phyloP scores from a whole-genome alignment of 2,797 vertebrate genomes.

The Kryptolebias ocellatus region DNA sequence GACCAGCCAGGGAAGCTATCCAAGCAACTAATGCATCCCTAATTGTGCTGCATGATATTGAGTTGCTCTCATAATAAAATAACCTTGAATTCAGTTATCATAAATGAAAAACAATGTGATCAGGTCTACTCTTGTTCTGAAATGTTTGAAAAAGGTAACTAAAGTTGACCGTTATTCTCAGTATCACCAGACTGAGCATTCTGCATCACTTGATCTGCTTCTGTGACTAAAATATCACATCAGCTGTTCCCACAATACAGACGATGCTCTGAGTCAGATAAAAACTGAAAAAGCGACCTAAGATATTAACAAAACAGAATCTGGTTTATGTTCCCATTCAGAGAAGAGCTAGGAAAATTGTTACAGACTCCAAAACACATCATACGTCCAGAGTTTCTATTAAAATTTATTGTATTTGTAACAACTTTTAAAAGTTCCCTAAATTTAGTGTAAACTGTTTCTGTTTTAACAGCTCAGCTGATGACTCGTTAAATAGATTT shows the following conservation, averaged over 20 bases:
- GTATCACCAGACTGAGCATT: slow-evolving; percentile 36
- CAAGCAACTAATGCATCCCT: too few relatives aligned
- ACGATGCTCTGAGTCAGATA: slow-evolving; percentile 30
- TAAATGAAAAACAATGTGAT: too few relatives aligned
- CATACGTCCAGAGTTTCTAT: slow-evolving; percentile 17
- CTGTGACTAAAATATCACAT: slow-evolving; percentile 59
- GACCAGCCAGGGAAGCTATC: too few relatives aligned
- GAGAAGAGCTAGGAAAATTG: slow-evolving; percentile 23
- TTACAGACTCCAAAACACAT: slow-evolving; percentile 18
- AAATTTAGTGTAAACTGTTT: slow-evolving; percentile 66
- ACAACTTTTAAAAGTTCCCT: slow-evolving; percentile 55
- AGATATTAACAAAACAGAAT: slow-evolving; percentile 36
- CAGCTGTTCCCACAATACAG: slow-evolving; percentile 52
- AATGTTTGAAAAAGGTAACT: too few relatives aligned
- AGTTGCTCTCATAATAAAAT: too few relatives aligned
- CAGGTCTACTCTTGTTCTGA: too few relatives aligned
- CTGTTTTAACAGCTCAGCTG: slow-evolving; percentile 47
- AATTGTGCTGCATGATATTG: too few relatives aligned
- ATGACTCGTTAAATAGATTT: slow-evolving; percentile 56
- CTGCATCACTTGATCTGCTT: slow-evolving; percentile 57
- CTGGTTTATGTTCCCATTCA: slow-evolving; percentile 29
- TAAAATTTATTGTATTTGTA: slow-evolving; percentile 56
- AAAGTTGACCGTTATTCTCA: neutral
- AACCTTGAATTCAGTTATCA: too few relatives aligned
- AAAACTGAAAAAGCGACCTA: too few relatives aligned